Percentiles rank a stretch among this genome's conserved stretches.
These are phyloP conservation scores for Cistogaster globosa DNA, from an alignment of 2,888 invertebrate genomes.

Conservation along the genomic window DNA sequence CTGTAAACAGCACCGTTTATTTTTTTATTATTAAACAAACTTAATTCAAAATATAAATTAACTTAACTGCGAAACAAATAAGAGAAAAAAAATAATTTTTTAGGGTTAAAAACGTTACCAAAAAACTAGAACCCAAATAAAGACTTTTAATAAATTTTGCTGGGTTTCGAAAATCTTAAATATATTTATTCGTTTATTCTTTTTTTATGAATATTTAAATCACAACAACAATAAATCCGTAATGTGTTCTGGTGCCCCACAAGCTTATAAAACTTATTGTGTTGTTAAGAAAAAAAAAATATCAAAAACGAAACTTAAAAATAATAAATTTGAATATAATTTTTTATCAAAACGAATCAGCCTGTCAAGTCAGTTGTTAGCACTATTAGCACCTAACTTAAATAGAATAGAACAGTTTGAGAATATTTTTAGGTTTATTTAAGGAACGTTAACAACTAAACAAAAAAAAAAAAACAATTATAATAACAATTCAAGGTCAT, in stretches of 20 bases:
- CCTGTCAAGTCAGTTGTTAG: conserved; percentile 55
- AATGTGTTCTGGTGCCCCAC: conserved; percentile 42
- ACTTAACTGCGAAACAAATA: no score
- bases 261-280: conserved; percentile 37
- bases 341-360: conserved; percentile 10
- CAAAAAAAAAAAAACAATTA: neutral
- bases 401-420: conserved; percentile 36
- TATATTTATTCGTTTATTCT: neutral
- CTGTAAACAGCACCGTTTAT: no score
- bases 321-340: conserved; percentile 2
- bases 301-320: conserved; percentile 2
- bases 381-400: conserved; percentile 19
- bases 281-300: neutral
- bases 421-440: conserved; percentile 46
- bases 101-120: no score
- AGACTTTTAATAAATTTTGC: neutral
- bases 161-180: neutral
- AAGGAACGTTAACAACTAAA: conserved; percentile 38
- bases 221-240: conserved; percentile 23
- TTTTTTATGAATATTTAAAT: neutral
- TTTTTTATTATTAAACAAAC: no score
- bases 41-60: no score
- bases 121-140: neutral
- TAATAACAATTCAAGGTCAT: conserved; percentile 49
- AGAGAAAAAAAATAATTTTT: no score